Conservation (phyloP, 2,113 vertebrate species). For the Pseudonaja textilis region DNA sequence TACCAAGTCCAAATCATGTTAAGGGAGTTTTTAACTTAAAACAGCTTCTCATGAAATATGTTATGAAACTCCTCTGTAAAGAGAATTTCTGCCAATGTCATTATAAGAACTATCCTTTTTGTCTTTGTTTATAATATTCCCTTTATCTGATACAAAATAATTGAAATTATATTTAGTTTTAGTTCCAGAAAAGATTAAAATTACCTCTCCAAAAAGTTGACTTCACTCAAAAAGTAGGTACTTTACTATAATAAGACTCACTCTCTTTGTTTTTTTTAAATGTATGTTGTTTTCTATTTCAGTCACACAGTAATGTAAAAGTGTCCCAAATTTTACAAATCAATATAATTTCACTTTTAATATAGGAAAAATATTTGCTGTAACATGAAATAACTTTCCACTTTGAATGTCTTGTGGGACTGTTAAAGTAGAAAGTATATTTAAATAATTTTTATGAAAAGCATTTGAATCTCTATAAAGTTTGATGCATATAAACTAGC, state of each 20-base stretch:
- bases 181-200: not conserved
- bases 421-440: not conserved
- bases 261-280: not conserved
- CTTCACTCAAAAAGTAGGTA: accelerated
- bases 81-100: not conserved
- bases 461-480: not conserved
- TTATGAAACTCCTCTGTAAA: not conserved
- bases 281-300: not conserved
- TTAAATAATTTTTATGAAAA: not conserved
- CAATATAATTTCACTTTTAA: not conserved
- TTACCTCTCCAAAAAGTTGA: accelerated
- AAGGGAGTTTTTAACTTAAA: not conserved
- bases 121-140: not conserved
- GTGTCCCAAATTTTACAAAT: not conserved
- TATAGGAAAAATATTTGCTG: not conserved
- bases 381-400: not conserved
- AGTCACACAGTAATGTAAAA: not conserved
- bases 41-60: not conserved
- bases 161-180: accelerated
- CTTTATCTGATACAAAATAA: not conserved
- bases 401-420: conserved; percentile 8
- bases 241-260: not conserved
- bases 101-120: not conserved
- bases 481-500: not conserved
- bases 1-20: not conserved